These are phyloP conservation scores for Cephalopterus ornatus DNA, from an alignment of 2,113 vertebrate genomes.

Conservation along the genomic window DNA sequence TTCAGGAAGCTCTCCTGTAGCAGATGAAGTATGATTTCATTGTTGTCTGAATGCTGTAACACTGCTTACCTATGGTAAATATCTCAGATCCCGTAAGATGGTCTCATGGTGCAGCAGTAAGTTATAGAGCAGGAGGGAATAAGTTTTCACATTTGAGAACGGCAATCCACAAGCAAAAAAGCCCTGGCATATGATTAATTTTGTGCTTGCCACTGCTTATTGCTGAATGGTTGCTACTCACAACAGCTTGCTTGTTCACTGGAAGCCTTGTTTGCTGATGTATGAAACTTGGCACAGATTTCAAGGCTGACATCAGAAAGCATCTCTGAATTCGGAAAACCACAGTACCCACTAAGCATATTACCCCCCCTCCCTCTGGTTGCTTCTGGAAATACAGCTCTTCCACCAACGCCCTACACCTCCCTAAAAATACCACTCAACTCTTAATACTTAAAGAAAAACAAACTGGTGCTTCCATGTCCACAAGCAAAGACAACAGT, in stretches of 20 bases:
- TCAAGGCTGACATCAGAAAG: not conserved
- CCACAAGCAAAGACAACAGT: not conserved
- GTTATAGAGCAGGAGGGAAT: not conserved
- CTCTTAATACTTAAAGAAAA: not conserved
- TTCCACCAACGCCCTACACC: not conserved
- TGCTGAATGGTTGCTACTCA: slow-evolving; percentile 33
- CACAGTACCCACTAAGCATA: not conserved
- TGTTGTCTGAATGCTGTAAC: not conserved
- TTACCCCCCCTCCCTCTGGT: not conserved
- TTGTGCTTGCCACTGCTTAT: not conserved
- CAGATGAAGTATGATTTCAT: not conserved
- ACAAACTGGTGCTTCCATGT: not conserved
- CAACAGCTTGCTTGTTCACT: slow-evolving; percentile 39
- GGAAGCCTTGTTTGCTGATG: slow-evolving; percentile 21
- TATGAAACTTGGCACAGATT: slow-evolving; percentile 32
- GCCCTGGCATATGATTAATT: not conserved
- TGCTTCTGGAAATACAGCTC: slow-evolving; percentile 15
- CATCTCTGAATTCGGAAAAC: slow-evolving; percentile 9
- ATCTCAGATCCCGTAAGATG: not conserved
- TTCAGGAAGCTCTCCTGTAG: not conserved
- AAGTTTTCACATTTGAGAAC: not conserved
- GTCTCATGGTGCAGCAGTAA: not conserved
- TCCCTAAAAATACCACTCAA: not conserved
- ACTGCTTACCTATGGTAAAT: not conserved
- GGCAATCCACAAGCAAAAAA: not conserved